phyloP scores from a whole-genome alignment of 2,797 vertebrate species.

The Peromyscus aztecus region DNA sequence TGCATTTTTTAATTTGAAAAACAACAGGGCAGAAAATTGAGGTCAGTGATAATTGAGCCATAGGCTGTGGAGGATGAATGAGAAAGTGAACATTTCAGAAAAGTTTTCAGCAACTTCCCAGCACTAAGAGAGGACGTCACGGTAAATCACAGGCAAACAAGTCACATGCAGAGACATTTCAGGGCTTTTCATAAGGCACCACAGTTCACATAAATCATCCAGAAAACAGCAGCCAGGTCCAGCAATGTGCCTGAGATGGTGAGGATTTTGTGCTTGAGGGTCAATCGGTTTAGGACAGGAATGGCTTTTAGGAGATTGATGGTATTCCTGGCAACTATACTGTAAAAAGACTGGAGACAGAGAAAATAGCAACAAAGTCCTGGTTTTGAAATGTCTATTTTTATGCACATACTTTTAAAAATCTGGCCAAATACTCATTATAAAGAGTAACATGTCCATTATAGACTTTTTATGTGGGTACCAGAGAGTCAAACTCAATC shows the following conservation, averaged over 20 bases:
- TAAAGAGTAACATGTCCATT: constrained; percentile 59
- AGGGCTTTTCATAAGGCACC: constrained; percentile 74
- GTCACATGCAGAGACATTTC: constrained; percentile 75
- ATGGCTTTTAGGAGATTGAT: constrained; percentile 79
- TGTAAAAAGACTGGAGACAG: constrained; percentile 62
- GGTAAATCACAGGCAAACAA: constrained; percentile 77
- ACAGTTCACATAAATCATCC: constrained; percentile 74
- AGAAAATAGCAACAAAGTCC: constrained; percentile 68
- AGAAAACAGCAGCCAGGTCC: constrained; percentile 73
- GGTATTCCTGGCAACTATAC: constrained; percentile 73
- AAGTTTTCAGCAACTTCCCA: constrained; percentile 70
- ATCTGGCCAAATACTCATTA: constrained; percentile 60
- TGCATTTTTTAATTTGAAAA: constrained; percentile 81
- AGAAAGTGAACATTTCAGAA: constrained; percentile 37
- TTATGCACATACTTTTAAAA: constrained; percentile 67
- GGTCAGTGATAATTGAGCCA: constrained; percentile 70
- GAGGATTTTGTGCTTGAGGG: constrained; percentile 63
- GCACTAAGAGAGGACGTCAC: constrained; percentile 72
- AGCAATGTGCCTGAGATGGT: constrained; percentile 58
- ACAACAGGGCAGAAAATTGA: constrained; percentile 81
- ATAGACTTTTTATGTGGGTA: not conserved
- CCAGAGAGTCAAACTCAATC: not conserved
- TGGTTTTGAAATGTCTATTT: constrained; percentile 68
- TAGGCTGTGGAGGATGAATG: constrained; percentile 53
- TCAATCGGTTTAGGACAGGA: constrained; percentile 74